These are phyloP conservation scores for Scolopax rusticola DNA, from an alignment of 2,797 vertebrate species.

Conservation along the genomic window DNA sequence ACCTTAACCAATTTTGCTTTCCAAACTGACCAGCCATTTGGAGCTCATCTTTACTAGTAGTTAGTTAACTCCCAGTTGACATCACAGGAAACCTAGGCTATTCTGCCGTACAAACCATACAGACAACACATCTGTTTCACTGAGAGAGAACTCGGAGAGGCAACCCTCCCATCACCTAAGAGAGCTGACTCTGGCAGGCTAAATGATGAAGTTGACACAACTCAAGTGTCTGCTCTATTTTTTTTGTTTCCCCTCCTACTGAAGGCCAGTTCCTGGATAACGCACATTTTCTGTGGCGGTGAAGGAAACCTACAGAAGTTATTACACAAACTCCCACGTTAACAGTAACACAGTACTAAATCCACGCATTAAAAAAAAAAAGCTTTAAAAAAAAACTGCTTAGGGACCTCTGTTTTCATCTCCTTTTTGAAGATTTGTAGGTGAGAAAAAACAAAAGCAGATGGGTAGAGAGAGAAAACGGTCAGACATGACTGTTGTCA, in stretches of 20 bases:
- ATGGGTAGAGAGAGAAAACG: conserved; percentile 1
- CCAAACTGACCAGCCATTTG: not conserved
- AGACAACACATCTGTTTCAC: not conserved
- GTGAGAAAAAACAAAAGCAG: conserved; percentile 36
- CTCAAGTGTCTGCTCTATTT: not conserved
- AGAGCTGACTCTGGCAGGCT: not conserved
- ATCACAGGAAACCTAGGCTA: not conserved
- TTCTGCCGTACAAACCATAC: not conserved
- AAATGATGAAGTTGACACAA: not conserved
- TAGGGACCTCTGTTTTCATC: not conserved
- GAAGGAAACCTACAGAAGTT: conserved; percentile 2
- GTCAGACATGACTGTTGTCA: conserved; percentile 41
- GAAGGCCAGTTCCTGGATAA: not conserved
- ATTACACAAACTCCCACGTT: conserved; percentile 42
- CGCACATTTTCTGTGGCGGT: not conserved
- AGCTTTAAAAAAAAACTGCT: not conserved
- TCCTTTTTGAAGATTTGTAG: conserved; percentile 34
- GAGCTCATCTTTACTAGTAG: not conserved
- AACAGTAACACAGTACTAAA: not conserved
- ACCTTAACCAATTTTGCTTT: not conserved
- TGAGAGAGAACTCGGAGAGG: not conserved
- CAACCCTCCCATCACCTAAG: not conserved
- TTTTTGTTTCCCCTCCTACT: not conserved
- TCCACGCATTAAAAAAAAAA: not conserved
- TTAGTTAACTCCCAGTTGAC: not conserved